phyloP scores from a whole-genome alignment of 2,113 vertebrate genomes.

The Rhynchopsitta pachyrhyncha region DNA sequence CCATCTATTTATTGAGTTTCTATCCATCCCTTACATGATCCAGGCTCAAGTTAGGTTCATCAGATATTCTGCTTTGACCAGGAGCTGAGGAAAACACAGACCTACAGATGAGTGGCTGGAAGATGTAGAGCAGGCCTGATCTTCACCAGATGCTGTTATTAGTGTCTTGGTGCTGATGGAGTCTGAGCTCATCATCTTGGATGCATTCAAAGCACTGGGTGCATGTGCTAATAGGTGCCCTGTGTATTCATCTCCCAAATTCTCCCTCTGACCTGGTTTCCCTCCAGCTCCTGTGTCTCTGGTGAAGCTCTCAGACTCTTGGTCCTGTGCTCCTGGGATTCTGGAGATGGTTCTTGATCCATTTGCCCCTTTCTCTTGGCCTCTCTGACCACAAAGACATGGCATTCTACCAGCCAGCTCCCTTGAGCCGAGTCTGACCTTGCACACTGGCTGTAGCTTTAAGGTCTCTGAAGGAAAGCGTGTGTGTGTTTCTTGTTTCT shows the following conservation, averaged over 20 bases:
- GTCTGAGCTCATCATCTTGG: not conserved
- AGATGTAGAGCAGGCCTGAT: not conserved
- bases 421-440: not conserved
- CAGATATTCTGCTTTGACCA: not conserved
- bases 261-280: accelerated
- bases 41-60: not conserved
- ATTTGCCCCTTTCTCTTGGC: not conserved
- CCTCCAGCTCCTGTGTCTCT: not conserved
- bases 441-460: accelerated
- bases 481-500: not conserved
- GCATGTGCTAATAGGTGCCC: not conserved
- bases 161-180: not conserved
- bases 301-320: not conserved
- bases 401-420: not conserved
- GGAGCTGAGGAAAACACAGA: not conserved
- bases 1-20: not conserved
- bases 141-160: not conserved
- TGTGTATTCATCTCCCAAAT: not conserved
- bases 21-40: not conserved
- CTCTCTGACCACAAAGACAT: accelerated
- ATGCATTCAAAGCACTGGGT: accelerated
- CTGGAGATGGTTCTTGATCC: not conserved
- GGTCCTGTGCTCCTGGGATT: not conserved
- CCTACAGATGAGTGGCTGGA: not conserved
- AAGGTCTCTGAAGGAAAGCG: no score